A percentile compares a stretch with the other conserved stretches of the same genome.
Evolutionary conservation across 2,113 vertebrate species (phyloP).

Genomic region (Eubucco bourcierii): DNA sequence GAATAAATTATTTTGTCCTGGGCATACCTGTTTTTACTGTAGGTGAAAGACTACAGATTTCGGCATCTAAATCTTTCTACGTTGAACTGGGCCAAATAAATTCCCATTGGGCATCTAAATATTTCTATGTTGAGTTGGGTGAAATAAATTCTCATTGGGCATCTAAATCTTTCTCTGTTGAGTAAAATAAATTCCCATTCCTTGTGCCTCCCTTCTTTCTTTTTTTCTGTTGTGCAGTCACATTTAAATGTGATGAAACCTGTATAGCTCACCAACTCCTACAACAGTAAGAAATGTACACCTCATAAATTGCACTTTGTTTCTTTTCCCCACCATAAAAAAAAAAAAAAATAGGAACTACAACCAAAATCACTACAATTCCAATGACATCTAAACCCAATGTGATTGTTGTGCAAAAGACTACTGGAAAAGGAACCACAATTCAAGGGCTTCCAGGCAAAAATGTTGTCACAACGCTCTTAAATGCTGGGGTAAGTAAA

Average conservation of each 20-base stretch:
- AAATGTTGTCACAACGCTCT: constrained; percentile 94
- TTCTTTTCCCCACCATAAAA: constrained; percentile 3
- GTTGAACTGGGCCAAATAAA: background rate
- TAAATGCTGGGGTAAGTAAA: constrained; percentile 92
- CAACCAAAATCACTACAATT: constrained; percentile 98
- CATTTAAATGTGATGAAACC: background rate
- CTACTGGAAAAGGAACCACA: constrained; percentile 94
- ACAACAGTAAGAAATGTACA: background rate
- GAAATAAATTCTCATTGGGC: background rate
- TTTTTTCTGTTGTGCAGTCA: background rate
- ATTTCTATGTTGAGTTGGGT: background rate
- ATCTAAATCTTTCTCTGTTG: background rate
- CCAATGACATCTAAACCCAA: constrained; percentile 99
- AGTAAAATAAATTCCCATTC: background rate
- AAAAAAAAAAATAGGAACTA: constrained; percentile 83
- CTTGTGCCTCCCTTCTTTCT: background rate
- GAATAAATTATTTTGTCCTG: background rate
- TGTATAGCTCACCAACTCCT: background rate
- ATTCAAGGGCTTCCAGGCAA: constrained; percentile 96
- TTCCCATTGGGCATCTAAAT: background rate
- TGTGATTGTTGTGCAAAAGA: constrained; percentile 99
- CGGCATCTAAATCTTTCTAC: background rate
- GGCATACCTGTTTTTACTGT: background rate
- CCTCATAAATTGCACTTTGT: background rate
- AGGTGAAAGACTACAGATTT: background rate